Conservation (phyloP, 2,888 invertebrate species). For the Polydrusus cervinus region DNA sequence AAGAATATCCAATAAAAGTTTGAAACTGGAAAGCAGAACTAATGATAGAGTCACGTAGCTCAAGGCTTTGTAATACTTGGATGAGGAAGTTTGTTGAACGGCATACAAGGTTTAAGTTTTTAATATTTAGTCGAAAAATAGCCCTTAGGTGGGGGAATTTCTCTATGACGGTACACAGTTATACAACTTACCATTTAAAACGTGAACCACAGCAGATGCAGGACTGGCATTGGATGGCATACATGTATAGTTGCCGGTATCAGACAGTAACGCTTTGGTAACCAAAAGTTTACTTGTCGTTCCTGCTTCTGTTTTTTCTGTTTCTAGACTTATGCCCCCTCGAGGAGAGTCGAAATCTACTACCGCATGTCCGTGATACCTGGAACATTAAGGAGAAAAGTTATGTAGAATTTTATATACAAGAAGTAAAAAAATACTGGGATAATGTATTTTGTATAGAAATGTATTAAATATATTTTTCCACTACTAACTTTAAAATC, state of each 20-base stretch:
- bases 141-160: too few species aligned
- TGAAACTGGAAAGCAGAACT: background rate
- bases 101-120: too few species aligned
- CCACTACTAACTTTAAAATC: too few species aligned
- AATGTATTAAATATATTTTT: too few species aligned
- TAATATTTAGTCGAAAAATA: too few species aligned
- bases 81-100: too few species aligned
- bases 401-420: too few species aligned
- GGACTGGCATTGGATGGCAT: slow-evolving; percentile 89
- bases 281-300: slow-evolving; percentile 89
- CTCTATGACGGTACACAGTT: too few species aligned
- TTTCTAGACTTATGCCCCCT: slow-evolving; percentile 90
- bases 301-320: slow-evolving; percentile 87
- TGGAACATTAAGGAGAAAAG: slow-evolving; percentile 16
- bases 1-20: background rate
- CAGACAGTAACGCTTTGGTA: slow-evolving; percentile 87
- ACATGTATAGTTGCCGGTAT: slow-evolving; percentile 94
- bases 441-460: too few species aligned
- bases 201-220: slow-evolving; percentile 88
- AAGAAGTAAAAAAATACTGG: too few species aligned
- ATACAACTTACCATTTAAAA: slow-evolving; percentile 83
- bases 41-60: background rate
- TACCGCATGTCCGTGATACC: slow-evolving; percentile 84
- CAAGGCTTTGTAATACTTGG: too few species aligned
- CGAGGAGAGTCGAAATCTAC: slow-evolving; percentile 89